Conservation (phyloP, 2,113 vertebrate genomes). For the Ictidomys tridecemlineatus region DNA sequence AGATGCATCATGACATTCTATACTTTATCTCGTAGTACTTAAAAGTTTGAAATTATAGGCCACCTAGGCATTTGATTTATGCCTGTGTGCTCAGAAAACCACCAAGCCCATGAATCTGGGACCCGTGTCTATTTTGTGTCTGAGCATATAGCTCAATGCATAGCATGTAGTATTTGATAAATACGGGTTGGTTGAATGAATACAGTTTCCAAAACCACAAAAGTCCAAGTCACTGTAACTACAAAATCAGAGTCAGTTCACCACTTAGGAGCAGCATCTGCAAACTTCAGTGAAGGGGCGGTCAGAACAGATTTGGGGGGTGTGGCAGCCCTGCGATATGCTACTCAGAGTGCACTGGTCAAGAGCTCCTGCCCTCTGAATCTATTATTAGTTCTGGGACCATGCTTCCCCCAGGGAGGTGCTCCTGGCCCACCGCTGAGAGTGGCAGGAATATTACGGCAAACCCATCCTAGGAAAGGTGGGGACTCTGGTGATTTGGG, state of each 20-base stretch:
- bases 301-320: not conserved
- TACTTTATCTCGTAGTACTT: not conserved
- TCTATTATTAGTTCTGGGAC: not conserved
- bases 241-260: not conserved
- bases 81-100: not conserved
- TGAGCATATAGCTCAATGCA: not conserved
- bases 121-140: not conserved
- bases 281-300: not conserved
- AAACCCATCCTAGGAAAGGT: not conserved
- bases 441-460: too few species aligned
- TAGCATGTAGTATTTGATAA: not conserved
- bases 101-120: not conserved
- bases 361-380: too few species aligned
- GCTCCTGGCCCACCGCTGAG: not conserved
- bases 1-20: not conserved
- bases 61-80: not conserved
- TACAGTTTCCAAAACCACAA: not conserved
- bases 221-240: not conserved
- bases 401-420: not conserved
- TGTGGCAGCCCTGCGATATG: not conserved
- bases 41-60: not conserved
- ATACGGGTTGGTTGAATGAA: not conserved
- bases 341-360: accelerated
- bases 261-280: not conserved
- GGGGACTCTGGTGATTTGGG: not conserved